A percentile compares a stretch with the other conserved stretches of the same genome.
Evolutionary conservation across 2,888 invertebrate genomes (phyloP).

Genomic region (Hypomecis atomaria): DNA sequence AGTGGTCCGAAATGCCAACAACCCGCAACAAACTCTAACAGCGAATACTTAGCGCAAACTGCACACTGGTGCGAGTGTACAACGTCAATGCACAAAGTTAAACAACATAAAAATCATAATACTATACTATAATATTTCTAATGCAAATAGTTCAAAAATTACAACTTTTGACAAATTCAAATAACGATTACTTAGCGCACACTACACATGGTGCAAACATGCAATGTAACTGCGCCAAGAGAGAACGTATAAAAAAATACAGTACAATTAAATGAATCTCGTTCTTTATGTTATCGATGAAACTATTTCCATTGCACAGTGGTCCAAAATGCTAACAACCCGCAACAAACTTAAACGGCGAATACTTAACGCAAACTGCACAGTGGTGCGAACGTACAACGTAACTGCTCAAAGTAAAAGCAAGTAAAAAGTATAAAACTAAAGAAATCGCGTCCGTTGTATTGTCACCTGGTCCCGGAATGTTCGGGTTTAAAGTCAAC

Average conservation of each 20-base stretch:
- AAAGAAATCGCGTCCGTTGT: conserved; percentile 53
- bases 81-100: not conserved
- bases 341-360: not conserved
- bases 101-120: too few relatives aligned
- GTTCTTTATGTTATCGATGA: too few relatives aligned
- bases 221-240: too few relatives aligned
- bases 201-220: too few relatives aligned
- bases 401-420: conserved; percentile 45
- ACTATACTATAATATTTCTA: too few relatives aligned
- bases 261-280: too few relatives aligned
- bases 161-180: too few relatives aligned
- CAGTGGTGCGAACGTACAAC: conserved; percentile 38
- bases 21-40: conserved; percentile 30
- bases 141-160: too few relatives aligned
- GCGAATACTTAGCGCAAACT: conserved; percentile 41
- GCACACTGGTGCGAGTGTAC: conserved; percentile 42
- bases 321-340: too few relatives aligned
- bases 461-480: conserved; percentile 64
- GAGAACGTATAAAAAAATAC: too few relatives aligned
- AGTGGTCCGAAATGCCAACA: conserved; percentile 27
- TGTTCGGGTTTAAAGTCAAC: conserved; percentile 40
- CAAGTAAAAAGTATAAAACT: conserved; percentile 32
- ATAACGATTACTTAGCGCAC: too few relatives aligned
- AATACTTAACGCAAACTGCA: conserved; percentile 42
- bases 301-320: too few relatives aligned